Conservation (phyloP, 64 coral and sea anemone genomes). For the Dendrophyllia cribrosa region DNA sequence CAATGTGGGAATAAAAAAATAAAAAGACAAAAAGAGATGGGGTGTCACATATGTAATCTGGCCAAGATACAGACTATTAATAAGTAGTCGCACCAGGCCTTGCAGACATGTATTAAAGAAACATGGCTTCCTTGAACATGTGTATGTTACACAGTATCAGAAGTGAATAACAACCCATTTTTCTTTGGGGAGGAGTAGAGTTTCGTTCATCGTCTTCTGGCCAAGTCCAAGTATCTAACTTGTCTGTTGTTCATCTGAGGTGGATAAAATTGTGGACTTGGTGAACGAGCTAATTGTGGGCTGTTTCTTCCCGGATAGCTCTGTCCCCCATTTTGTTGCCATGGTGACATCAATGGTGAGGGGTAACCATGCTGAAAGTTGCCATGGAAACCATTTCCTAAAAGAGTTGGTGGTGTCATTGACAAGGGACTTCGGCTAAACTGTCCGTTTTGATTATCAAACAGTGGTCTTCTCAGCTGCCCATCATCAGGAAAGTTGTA, state of each 20-base stretch:
- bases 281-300: background rate
- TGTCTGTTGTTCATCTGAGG: background rate
- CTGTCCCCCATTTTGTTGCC: constrained; percentile 30
- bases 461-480: background rate
- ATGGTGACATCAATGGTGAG: background rate
- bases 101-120: too few species aligned
- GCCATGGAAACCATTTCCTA: background rate
- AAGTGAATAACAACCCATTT: too few species aligned
- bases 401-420: background rate
- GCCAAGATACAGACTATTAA: too few species aligned
- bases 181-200: background rate
- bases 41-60: too few species aligned
- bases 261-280: background rate
- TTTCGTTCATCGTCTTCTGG: background rate
- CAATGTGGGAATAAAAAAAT: too few species aligned
- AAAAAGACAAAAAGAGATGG: too few species aligned
- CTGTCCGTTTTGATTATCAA: constrained; percentile 19
- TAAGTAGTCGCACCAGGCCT: too few species aligned
- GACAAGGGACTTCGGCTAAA: background rate
- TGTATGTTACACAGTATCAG: too few species aligned
- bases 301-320: background rate
- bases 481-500: background rate
- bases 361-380: background rate
- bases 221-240: background rate
- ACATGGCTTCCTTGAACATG: too few species aligned